A percentile compares a stretch with the other conserved stretches of the same genome.
These are phyloP conservation scores for Dione vanillae DNA, from an alignment of 2,888 invertebrate species.

Conservation along the genomic window DNA sequence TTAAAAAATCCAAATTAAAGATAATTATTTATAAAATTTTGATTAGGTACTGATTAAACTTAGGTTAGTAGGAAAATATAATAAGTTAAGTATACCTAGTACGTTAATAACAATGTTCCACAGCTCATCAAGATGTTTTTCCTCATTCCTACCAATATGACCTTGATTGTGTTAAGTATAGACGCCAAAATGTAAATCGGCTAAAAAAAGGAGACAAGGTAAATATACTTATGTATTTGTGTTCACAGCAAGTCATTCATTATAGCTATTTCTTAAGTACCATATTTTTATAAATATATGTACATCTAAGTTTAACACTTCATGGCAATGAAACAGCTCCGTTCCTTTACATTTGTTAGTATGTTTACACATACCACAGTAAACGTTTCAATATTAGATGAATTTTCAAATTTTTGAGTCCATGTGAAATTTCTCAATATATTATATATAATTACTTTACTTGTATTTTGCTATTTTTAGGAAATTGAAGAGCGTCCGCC, in stretches of 20 bases:
- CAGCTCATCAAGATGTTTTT: slow-evolving; percentile 76
- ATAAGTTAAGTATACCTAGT: too few relatives aligned
- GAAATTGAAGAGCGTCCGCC: slow-evolving; percentile 54
- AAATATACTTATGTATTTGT: slow-evolving; percentile 2
- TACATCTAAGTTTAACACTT: neutral
- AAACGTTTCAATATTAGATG: too few relatives aligned
- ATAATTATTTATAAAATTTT: too few relatives aligned
- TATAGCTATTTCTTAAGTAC: neutral
- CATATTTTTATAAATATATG: neutral
- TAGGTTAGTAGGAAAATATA: neutral
- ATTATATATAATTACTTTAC: too few relatives aligned
- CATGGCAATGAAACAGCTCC: too few relatives aligned
- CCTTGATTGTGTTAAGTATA: slow-evolving; percentile 78
- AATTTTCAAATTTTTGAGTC: too few relatives aligned
- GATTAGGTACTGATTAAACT: slow-evolving; percentile 11
- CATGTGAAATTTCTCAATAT: too few relatives aligned
- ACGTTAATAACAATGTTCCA: slow-evolving; percentile 23
- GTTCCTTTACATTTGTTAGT: too few relatives aligned
- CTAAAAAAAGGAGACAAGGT: slow-evolving; percentile 50
- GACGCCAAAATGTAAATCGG: slow-evolving; percentile 65
- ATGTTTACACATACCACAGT: too few relatives aligned
- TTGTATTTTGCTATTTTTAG: slow-evolving; percentile 64
- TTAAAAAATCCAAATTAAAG: too few relatives aligned
- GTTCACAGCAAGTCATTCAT: neutral
- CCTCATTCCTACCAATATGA: slow-evolving; percentile 84